Conservation (phyloP, 1,140 invertebrate species). For the Schlechtendalia chinensis region DNA sequence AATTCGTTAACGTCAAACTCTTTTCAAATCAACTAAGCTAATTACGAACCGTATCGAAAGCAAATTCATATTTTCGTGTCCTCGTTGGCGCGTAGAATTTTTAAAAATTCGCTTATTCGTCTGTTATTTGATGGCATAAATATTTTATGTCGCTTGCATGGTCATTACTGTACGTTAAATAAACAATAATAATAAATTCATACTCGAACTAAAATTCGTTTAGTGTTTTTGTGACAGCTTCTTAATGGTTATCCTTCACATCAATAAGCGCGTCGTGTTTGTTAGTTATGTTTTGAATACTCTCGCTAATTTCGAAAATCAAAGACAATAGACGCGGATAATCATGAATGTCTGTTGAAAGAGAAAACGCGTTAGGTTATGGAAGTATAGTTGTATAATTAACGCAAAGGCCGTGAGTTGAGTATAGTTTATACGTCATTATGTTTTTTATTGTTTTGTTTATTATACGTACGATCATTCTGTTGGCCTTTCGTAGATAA, state of each 20-base stretch:
- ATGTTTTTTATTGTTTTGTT: neutral
- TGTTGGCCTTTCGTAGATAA: neutral
- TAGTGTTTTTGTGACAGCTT: constrained; percentile 2
- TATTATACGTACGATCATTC: neutral
- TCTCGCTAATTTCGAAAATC: neutral
- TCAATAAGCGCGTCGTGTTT: neutral
- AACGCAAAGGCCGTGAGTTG: too few relatives aligned
- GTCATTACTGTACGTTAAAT: neutral
- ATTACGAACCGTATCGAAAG: too few relatives aligned
- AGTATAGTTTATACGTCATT: neutral
- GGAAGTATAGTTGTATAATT: too few relatives aligned
- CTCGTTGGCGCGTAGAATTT: too few relatives aligned
- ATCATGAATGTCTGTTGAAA: neutral
- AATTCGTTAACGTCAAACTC: too few relatives aligned
- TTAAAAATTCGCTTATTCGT: too few relatives aligned
- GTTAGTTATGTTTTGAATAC: neutral
- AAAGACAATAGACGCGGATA: neutral
- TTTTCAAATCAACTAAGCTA: too few relatives aligned
- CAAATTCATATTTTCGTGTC: too few relatives aligned
- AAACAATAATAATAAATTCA: neutral
- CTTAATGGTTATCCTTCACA: neutral
- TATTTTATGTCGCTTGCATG: neutral
- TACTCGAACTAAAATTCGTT: neutral
- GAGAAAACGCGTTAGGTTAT: neutral
- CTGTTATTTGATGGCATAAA: neutral